Evolutionary conservation across 2,113 vertebrate species (phyloP), one percentile per base, ranked within the genome.

Genomic region (Sinocyclocheilus maitianheensis): DNA sequence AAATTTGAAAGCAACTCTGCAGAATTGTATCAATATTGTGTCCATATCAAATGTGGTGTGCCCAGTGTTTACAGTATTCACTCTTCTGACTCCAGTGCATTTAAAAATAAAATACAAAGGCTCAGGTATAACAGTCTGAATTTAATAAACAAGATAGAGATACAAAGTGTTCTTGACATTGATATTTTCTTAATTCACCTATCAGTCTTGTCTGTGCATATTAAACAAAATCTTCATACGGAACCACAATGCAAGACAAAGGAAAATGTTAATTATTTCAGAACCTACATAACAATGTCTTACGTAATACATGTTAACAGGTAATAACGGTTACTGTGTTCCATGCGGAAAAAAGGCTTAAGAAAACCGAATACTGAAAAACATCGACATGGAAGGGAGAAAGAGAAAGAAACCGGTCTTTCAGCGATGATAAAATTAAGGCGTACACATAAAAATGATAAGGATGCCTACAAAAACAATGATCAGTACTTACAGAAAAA

Each of bases 271-370:
- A 95, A 94, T 95, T 94, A 91, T 93, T 96, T 95, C 96, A 96
- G 96, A 95, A 94, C 94, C 94, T 96, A 96, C 92, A 92, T 94
- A 96, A 95, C 95, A 95, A 96, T 96, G 96, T 93, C 94, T 95
- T 93, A 92, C 89, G 95, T 95, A 95, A 95, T 93, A 95, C 93
- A 92, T 92, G 94, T 96, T 96, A 97, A 97, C 96, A 95, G 95
- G 95, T 95, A 95, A 93, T 94, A 96, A 96, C 95, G 95, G 93
- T 30, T 97, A 97, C 97, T 95, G 97, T 97, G 96, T 94, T 96
- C 96, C 97, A 97, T 97, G 97, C 96, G 91, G 89, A 93, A 93
- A 95, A 93, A 91, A 92, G 90, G 93, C 92, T 95, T 96, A 96
- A 95, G 95, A 94, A 71, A 94, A 97, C 94, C 94, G 95, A 96